A percentile compares a stretch with the other conserved stretches of the same genome.
Evolutionary conservation across 2,888 invertebrate genomes (phyloP).

Genomic region (Rotaria sp.): DNA sequence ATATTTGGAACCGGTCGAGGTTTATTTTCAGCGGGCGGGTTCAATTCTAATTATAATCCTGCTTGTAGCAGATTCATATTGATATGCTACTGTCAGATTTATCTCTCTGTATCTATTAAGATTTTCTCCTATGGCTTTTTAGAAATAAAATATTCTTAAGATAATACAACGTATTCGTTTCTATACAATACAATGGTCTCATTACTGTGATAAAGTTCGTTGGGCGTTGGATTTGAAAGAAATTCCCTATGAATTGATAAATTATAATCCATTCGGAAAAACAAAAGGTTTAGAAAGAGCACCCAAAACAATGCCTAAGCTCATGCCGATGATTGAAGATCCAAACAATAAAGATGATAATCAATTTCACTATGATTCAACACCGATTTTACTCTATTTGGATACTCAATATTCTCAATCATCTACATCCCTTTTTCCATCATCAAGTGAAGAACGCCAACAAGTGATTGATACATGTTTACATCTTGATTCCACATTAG

Average conservation of each 20-base stretch:
- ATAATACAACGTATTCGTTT: not conserved
- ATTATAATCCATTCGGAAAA: not conserved
- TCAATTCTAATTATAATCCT: too few relatives aligned
- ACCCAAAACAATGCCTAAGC: not conserved
- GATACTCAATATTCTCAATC: not conserved
- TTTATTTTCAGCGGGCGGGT: too few relatives aligned
- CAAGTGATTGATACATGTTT: not conserved
- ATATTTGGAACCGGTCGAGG: too few relatives aligned
- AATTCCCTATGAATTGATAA: not conserved
- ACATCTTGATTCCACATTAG: not conserved
- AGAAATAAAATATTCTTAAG: too few relatives aligned
- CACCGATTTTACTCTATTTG: slow-evolving; percentile 10
- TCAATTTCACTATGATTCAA: not conserved
- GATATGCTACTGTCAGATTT: too few relatives aligned
- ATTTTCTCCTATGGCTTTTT: too few relatives aligned
- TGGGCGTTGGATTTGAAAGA: not conserved
- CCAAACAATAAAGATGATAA: not conserved
- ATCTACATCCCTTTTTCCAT: not conserved
- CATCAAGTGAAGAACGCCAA: not conserved
- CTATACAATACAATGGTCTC: not conserved
- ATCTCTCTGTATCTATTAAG: too few relatives aligned
- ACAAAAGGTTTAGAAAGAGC: not conserved
- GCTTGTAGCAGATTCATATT: too few relatives aligned
- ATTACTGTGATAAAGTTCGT: slow-evolving; percentile 10
- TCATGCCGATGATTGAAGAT: not conserved